phyloP scores from a whole-genome alignment of 2,797 vertebrate genomes.

The Antennarius maculatus region DNA sequence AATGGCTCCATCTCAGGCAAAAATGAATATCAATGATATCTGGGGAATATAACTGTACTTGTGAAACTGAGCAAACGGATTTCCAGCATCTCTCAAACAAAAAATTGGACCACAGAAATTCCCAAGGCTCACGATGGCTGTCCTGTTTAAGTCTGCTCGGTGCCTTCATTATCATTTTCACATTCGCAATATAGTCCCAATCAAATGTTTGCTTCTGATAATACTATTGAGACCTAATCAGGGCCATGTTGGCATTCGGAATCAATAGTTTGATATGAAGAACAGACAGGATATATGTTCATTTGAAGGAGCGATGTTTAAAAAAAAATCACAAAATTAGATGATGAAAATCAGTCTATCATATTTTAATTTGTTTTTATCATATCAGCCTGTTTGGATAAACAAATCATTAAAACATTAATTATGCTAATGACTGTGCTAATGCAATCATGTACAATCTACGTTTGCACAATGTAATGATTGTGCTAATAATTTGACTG shows the following conservation, averaged over 20 bases:
- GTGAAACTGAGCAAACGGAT: slow-evolving; percentile 29
- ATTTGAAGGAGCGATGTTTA: not conserved
- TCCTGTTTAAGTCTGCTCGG: slow-evolving; percentile 16
- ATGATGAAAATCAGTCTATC: slow-evolving; percentile 38
- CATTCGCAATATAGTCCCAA: slow-evolving; percentile 35
- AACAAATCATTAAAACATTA: slow-evolving; percentile 36
- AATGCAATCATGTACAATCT: slow-evolving; percentile 1
- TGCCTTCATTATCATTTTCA: slow-evolving; percentile 30
- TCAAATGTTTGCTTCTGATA: slow-evolving; percentile 26
- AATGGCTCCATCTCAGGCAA: slow-evolving; percentile 62
- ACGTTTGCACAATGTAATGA: too few species aligned
- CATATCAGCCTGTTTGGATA: not conserved
- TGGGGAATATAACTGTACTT: slow-evolving; percentile 35
- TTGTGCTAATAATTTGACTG: not conserved
- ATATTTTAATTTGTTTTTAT: slow-evolving; percentile 11
- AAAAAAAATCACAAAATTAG: not conserved
- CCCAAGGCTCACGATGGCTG: not conserved
- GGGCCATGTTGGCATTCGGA: slow-evolving; percentile 29
- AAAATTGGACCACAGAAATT: slow-evolving; percentile 32
- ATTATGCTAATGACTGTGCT: slow-evolving; percentile 3
- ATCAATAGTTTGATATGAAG: slow-evolving; percentile 3
- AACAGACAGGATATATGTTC: not conserved
- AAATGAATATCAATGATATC: slow-evolving; percentile 63
- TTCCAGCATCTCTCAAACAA: slow-evolving; percentile 26
- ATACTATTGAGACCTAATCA: slow-evolving; percentile 29